Evolutionary conservation across 2,797 vertebrate genomes (phyloP).

Genomic region (Vultur gryphus): DNA sequence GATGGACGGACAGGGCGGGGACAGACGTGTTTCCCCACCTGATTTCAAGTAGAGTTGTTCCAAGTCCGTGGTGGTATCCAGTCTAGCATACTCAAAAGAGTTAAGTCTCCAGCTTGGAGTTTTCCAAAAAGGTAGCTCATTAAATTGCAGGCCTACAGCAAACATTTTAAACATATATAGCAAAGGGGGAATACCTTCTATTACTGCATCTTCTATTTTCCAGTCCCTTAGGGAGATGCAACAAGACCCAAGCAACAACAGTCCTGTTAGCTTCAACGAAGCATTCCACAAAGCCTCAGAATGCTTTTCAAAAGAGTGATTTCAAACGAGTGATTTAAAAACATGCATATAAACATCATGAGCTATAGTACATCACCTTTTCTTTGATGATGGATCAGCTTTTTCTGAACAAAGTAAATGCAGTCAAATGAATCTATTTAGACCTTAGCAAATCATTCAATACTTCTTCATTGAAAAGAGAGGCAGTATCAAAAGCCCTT

Average conservation of each 20-base stretch:
- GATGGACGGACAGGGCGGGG: no score
- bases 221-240: not conserved
- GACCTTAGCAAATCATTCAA: not conserved
- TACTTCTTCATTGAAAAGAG: not conserved
- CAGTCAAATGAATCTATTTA: not conserved
- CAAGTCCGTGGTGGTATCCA: not conserved
- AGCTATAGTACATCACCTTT: not conserved
- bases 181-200: not conserved
- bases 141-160: not conserved
- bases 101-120: not conserved
- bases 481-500: not conserved
- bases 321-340: not conserved
- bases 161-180: not conserved
- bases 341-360: not conserved
- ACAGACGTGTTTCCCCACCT: not conserved
- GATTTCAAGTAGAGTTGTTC: not conserved
- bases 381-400: not conserved
- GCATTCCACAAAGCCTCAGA: not conserved
- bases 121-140: not conserved
- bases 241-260: not conserved
- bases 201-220: not conserved
- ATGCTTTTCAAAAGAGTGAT: not conserved
- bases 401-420: not conserved
- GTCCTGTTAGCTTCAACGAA: not conserved
- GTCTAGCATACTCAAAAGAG: not conserved